Conservation (phyloP, 2,797 vertebrate genomes). For the Molossus alvarezi region DNA sequence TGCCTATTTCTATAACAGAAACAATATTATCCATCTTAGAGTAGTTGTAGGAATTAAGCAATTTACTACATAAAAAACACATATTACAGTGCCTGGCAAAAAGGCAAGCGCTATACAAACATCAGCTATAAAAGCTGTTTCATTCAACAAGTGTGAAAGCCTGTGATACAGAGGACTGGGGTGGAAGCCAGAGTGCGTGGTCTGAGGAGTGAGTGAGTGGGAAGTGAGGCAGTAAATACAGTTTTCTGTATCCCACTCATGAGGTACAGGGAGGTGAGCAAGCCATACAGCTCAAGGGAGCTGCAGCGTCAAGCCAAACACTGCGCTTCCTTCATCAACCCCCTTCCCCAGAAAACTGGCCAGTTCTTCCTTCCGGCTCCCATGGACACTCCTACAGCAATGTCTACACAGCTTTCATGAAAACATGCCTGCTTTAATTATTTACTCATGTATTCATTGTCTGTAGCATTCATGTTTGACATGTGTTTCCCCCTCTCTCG, state of each 20-base stretch:
- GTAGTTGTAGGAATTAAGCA: constrained; percentile 11
- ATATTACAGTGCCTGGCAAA: background rate
- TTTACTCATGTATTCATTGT: background rate
- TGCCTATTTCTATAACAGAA: constrained; percentile 10
- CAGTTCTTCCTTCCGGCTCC: background rate
- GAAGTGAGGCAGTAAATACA: background rate
- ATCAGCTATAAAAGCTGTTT: background rate
- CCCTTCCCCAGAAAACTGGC: background rate
- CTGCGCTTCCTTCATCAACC: background rate
- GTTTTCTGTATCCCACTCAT: background rate
- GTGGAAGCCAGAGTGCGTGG: background rate
- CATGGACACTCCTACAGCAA: background rate
- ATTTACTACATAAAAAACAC: background rate
- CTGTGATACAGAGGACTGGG: background rate
- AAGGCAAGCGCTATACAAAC: background rate
- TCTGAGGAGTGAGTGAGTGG: background rate
- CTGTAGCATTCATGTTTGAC: background rate
- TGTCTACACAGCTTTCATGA: background rate
- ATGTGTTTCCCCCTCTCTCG: background rate
- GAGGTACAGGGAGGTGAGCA: background rate
- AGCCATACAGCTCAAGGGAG: background rate
- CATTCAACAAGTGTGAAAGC: background rate
- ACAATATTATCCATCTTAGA: background rate
- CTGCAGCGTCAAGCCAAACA: background rate
- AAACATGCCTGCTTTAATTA: background rate